Conservation (phyloP, 2,888 invertebrate genomes). For the Anaspis maculata region DNA sequence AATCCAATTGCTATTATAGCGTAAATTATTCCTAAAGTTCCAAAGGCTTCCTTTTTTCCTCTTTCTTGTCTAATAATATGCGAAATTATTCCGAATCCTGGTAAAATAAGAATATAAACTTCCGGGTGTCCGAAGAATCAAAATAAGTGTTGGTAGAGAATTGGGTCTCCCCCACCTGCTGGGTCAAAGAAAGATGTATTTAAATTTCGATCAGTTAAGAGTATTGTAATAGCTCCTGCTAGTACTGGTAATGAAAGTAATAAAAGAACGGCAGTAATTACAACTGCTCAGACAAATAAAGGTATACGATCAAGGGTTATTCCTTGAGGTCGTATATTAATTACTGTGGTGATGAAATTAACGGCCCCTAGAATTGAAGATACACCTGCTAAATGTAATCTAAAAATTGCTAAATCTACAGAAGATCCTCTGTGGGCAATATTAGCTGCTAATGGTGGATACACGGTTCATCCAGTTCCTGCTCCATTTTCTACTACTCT, state of each 20-base stretch:
- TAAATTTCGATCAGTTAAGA: slow-evolving; percentile 70
- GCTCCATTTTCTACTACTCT: slow-evolving; percentile 60
- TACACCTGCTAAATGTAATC: slow-evolving; percentile 64
- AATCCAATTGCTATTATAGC: slow-evolving; percentile 77
- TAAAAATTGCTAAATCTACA: slow-evolving; percentile 71
- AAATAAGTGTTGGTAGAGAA: slow-evolving; percentile 76
- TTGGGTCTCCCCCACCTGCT: slow-evolving; percentile 70
- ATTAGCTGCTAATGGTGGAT: slow-evolving; percentile 58
- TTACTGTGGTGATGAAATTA: slow-evolving; percentile 71
- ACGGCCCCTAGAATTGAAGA: slow-evolving; percentile 68
- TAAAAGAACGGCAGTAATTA: slow-evolving; percentile 56
- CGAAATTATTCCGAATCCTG: slow-evolving; percentile 74
- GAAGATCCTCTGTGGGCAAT: slow-evolving; percentile 58
- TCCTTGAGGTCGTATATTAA: slow-evolving; percentile 58
- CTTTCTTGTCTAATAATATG: slow-evolving; percentile 69
- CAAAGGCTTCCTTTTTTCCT: slow-evolving; percentile 68
- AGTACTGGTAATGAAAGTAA: slow-evolving; percentile 64
- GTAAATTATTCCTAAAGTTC: slow-evolving; percentile 68
- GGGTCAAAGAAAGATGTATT: slow-evolving; percentile 78
- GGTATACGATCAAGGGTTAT: slow-evolving; percentile 58
- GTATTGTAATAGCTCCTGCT: slow-evolving; percentile 73
- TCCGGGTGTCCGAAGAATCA: slow-evolving; percentile 85
- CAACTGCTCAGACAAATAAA: slow-evolving; percentile 67
- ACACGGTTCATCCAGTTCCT: slow-evolving; percentile 73
- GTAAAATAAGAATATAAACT: slow-evolving; percentile 80